Conservation (phyloP, 2,113 vertebrate species). For the Bos indicus region DNA sequence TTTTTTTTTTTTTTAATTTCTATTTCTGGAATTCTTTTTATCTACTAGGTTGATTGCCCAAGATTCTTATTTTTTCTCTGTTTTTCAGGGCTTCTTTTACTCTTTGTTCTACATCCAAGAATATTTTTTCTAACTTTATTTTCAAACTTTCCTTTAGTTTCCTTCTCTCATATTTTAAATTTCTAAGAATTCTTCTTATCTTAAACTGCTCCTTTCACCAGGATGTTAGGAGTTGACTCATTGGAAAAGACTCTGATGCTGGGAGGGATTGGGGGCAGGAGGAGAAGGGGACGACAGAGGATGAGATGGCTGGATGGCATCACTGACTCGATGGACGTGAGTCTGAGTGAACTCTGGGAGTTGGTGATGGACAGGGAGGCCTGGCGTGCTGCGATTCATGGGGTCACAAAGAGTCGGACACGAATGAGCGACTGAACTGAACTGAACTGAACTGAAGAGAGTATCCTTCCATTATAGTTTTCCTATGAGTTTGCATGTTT, state of each 20-base stretch:
- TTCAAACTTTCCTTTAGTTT: neutral
- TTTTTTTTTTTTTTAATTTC: neutral
- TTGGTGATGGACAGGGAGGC: too few relatives aligned
- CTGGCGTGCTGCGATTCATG: too few relatives aligned
- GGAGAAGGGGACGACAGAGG: too few relatives aligned
- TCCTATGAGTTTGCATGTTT: neutral
- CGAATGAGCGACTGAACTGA: too few relatives aligned
- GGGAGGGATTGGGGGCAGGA: too few relatives aligned
- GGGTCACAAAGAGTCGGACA: too few relatives aligned
- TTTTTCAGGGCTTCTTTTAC: neutral
- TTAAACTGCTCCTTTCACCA: neutral
- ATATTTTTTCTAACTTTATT: neutral
- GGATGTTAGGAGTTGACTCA: neutral
- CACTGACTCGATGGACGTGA: too few relatives aligned
- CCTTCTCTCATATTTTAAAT: neutral
- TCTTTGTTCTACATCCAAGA: neutral
- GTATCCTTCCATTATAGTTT: neutral
- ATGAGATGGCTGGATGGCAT: too few relatives aligned
- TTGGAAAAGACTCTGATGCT: too few relatives aligned
- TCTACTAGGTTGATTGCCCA: neutral
- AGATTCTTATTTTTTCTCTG: neutral
- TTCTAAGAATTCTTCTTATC: neutral
- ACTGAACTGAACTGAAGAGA: neutral
- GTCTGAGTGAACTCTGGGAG: too few relatives aligned
- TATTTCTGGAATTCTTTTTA: conserved; percentile 15